These are phyloP conservation scores for Nycticorax nycticorax DNA, from an alignment of 2,113 vertebrate species.

Conservation along the genomic window DNA sequence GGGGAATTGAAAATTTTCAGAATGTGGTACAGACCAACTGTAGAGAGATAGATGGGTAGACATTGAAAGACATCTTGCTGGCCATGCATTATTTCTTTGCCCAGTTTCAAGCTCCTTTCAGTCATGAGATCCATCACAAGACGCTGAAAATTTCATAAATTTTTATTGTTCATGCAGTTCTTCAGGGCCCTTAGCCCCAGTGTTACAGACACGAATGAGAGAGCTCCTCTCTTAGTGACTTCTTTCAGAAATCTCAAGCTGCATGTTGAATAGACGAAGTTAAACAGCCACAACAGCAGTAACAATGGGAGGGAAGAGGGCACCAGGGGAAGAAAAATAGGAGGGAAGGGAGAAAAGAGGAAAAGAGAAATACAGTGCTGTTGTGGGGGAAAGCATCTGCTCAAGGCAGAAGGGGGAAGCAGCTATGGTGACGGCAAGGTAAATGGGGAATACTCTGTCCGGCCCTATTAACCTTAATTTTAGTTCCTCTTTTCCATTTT, in stretches of 20 bases:
- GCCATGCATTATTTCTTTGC: background rate
- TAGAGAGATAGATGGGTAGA: background rate
- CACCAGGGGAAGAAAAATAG: background rate
- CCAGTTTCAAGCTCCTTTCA: background rate
- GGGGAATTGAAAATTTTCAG: background rate
- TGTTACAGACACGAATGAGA: background rate
- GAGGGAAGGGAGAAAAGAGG: background rate
- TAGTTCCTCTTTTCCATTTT: slow-evolving; percentile 51
- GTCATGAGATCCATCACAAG: background rate
- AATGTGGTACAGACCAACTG: background rate
- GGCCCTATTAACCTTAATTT: slow-evolving; percentile 56
- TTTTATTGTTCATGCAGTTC: background rate
- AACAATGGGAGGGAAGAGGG: background rate
- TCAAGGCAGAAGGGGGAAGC: background rate
- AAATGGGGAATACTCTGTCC: background rate
- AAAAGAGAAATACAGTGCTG: background rate
- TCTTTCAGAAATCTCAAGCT: background rate
- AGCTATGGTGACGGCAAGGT: background rate
- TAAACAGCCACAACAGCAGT: background rate
- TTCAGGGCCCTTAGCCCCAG: background rate
- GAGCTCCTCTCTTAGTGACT: background rate
- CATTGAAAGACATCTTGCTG: background rate
- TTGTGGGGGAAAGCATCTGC: background rate
- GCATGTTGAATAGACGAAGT: background rate
- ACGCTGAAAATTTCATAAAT: background rate